Conservation (phyloP, 2,888 invertebrate genomes). For the Xestia xanthographa region DNA sequence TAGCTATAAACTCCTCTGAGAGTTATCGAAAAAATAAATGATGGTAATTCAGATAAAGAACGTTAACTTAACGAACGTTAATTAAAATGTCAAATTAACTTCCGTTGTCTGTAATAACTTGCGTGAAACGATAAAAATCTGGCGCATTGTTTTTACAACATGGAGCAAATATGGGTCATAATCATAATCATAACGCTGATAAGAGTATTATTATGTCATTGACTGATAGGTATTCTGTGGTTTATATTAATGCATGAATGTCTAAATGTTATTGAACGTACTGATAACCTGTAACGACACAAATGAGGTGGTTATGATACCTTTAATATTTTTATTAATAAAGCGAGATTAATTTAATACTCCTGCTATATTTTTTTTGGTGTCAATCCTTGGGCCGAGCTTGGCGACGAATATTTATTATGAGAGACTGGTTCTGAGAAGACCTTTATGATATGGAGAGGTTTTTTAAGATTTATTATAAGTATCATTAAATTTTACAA, state of each 20-base stretch:
- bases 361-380: slow-evolving; percentile 9
- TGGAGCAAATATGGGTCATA: neutral
- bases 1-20: too few species aligned
- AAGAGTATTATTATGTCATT: neutral
- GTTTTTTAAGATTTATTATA: neutral
- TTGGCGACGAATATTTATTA: neutral
- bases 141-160: slow-evolving; percentile 10
- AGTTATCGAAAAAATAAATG: too few species aligned
- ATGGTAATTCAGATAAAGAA: neutral
- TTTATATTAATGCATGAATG: too few species aligned
- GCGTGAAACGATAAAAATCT: slow-evolving; percentile 32
- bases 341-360: slow-evolving; percentile 2
- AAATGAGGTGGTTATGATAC: slow-evolving; percentile 28
- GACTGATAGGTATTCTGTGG: too few species aligned
- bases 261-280: slow-evolving; percentile 25
- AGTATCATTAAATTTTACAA: neutral
- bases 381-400: neutral
- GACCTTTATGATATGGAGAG: neutral
- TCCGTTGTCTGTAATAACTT: slow-evolving; percentile 4
- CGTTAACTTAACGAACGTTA: slow-evolving; percentile 1
- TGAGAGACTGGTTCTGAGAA: slow-evolving; percentile 6
- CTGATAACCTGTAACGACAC: slow-evolving; percentile 37
- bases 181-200: neutral
- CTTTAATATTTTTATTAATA: slow-evolving; percentile 26
- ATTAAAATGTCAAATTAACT: slow-evolving; percentile 19